Evolutionary conservation across 2,888 invertebrate species (phyloP).

Genomic region (Tortricodes alternella): DNA sequence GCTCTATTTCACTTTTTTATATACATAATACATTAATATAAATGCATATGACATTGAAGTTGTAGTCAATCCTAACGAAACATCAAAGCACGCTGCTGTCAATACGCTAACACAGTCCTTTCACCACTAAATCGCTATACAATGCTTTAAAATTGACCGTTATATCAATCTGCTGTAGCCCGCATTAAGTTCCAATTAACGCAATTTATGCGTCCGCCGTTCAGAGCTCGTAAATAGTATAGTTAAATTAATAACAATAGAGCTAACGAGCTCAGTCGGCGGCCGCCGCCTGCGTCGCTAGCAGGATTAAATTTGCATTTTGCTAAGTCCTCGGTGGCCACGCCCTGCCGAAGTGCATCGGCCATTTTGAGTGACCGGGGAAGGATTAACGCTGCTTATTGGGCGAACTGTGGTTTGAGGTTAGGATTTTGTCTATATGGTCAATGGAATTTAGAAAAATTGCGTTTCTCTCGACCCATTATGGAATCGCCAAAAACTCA

Average conservation of each 20-base stretch:
- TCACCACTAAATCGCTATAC: slow-evolving; percentile 20
- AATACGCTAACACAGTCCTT: neutral
- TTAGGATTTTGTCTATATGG: too few relatives aligned
- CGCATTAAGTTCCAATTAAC: slow-evolving; percentile 79
- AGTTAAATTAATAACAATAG: slow-evolving; percentile 79
- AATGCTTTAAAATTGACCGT: slow-evolving; percentile 13
- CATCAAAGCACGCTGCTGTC: neutral
- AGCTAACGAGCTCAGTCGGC: slow-evolving; percentile 67
- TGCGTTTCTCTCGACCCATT: too few relatives aligned
- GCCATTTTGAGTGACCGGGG: slow-evolving; percentile 38
- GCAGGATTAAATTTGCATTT: slow-evolving; percentile 79
- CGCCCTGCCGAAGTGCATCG: slow-evolving; percentile 46
- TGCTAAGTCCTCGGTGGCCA: slow-evolving; percentile 51
- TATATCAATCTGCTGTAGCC: slow-evolving; percentile 40
- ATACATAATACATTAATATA: too few relatives aligned
- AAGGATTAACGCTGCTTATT: neutral
- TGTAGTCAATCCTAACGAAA: too few relatives aligned
- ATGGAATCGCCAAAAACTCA: too few relatives aligned
- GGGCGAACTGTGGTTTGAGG: too few relatives aligned
- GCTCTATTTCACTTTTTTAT: too few relatives aligned
- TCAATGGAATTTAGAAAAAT: too few relatives aligned
- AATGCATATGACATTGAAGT: too few relatives aligned
- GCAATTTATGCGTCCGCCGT: slow-evolving; percentile 66
- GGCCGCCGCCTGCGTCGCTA: slow-evolving; percentile 63
- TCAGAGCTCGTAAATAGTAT: slow-evolving; percentile 67